Evolutionary conservation across 92 coral and sea anemone genomes (phyloP).

Genomic region (Porites cylindrica): DNA sequence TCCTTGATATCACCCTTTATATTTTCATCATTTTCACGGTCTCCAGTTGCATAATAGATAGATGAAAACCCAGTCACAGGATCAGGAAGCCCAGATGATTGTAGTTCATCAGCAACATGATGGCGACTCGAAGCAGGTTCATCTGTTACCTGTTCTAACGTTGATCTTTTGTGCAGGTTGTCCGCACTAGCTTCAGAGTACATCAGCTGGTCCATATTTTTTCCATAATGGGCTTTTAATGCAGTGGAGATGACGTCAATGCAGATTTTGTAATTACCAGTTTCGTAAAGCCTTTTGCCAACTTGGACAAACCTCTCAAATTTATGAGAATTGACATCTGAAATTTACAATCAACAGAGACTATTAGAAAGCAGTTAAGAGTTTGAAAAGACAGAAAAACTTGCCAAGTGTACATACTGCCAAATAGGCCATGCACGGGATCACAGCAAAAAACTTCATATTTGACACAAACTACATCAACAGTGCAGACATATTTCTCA

Average conservation of each 20-base stretch:
- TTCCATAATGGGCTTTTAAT: slow-evolving; percentile 71
- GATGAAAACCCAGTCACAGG: slow-evolving; percentile 52
- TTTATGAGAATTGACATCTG: slow-evolving; percentile 57
- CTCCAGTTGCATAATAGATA: slow-evolving; percentile 59
- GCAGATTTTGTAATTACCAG: slow-evolving; percentile 59
- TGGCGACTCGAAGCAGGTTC: not conserved
- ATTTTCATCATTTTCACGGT: slow-evolving; percentile 2
- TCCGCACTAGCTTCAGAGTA: slow-evolving; percentile 28
- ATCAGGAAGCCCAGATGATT: slow-evolving; percentile 6
- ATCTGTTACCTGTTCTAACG: not conserved
- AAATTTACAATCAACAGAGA: slow-evolving; percentile 4
- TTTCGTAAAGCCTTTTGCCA: slow-evolving; percentile 71
- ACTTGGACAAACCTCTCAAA: slow-evolving; percentile 72
- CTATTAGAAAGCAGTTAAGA: no score
- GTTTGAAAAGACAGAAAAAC: no score
- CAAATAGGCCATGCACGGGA: no score
- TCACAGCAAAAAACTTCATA: no score
- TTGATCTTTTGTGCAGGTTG: slow-evolving; percentile 7
- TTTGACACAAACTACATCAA: no score
- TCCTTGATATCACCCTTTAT: slow-evolving; percentile 8
- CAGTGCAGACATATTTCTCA: no score
- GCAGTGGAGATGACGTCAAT: slow-evolving; percentile 75
- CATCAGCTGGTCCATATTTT: slow-evolving; percentile 19
- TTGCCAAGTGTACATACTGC: no score
- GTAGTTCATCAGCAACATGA: slow-evolving; percentile 17